Percentiles rank a stretch among this genome's conserved stretches.
phyloP scores from a whole-genome alignment of 1,140 invertebrate genomes.

The Tetraneura akinire region DNA sequence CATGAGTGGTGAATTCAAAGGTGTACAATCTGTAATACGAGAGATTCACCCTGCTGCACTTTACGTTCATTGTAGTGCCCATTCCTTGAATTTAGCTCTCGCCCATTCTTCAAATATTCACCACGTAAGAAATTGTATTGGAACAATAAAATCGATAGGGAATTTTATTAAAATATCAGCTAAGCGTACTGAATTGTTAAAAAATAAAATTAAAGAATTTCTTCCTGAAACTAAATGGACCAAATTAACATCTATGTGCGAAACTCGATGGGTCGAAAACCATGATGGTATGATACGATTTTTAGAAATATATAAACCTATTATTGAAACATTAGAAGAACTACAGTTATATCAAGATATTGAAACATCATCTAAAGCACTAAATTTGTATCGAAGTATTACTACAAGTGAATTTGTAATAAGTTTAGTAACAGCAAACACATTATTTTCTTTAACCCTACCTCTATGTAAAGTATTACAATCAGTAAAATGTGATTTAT shows the following conservation, averaged over 20 bases:
- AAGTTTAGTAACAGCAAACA: no score
- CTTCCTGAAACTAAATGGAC: not conserved
- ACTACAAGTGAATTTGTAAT: not conserved
- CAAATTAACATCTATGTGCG: not conserved
- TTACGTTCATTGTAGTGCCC: not conserved
- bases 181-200: not conserved
- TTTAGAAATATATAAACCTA: not conserved
- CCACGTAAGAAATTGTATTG: not conserved
- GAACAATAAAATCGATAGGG: not conserved
- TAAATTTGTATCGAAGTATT: not conserved
- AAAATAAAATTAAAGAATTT: conserved; percentile 1
- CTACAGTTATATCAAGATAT: not conserved
- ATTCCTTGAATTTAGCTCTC: not conserved
- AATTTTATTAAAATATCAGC: not conserved
- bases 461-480: not conserved
- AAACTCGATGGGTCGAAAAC: not conserved
- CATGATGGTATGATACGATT: not conserved
- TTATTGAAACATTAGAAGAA: not conserved
- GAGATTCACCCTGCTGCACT: not conserved
- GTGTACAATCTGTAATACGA: not conserved
- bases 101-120: not conserved
- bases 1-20: not conserved
- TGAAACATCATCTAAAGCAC: not conserved
- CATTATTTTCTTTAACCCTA: not conserved
- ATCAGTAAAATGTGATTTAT: not conserved